phyloP scores from a whole-genome alignment of 2,113 vertebrate species.

The Orthonyx spaldingii region DNA sequence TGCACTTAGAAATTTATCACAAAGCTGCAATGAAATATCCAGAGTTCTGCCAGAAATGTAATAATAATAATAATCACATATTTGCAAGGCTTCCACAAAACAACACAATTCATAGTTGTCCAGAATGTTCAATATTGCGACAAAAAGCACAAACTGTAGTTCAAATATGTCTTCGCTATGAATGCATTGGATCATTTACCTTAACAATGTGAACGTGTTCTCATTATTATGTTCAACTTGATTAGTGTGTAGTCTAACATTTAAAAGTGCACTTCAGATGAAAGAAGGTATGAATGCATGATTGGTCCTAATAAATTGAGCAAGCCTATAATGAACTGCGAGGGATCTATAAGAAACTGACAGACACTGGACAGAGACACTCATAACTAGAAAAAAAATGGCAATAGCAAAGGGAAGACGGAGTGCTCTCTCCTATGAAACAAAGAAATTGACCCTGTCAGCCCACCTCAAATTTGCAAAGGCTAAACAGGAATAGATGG shows the following conservation, averaged over 20 bases:
- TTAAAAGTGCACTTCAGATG: conserved; percentile 78
- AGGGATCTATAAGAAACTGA: conserved; percentile 60
- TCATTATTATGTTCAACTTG: conserved; percentile 78
- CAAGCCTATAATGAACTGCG: conserved; percentile 70
- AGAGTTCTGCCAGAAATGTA: neutral
- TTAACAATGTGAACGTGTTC: conserved; percentile 76
- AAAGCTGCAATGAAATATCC: neutral
- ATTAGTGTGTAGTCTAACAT: conserved; percentile 79
- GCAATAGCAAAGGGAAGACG: neutral
- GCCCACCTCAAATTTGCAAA: neutral
- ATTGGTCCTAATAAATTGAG: conserved; percentile 79
- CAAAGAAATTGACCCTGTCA: neutral
- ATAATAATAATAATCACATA: conserved; percentile 16
- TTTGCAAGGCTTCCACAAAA: conserved; percentile 23
- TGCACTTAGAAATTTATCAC: neutral
- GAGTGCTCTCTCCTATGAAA: neutral
- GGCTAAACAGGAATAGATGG: neutral
- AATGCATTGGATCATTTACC: conserved; percentile 78
- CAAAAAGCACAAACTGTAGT: conserved; percentile 71
- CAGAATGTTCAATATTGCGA: conserved; percentile 59
- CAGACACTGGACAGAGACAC: conserved; percentile 41
- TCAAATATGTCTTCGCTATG: conserved; percentile 70
- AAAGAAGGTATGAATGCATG: conserved; percentile 76
- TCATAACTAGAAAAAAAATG: conserved; percentile 32
- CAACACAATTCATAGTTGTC: conserved; percentile 40